phyloP scores from a whole-genome alignment of 2,888 invertebrate genomes.

The Melanargia galathea region DNA sequence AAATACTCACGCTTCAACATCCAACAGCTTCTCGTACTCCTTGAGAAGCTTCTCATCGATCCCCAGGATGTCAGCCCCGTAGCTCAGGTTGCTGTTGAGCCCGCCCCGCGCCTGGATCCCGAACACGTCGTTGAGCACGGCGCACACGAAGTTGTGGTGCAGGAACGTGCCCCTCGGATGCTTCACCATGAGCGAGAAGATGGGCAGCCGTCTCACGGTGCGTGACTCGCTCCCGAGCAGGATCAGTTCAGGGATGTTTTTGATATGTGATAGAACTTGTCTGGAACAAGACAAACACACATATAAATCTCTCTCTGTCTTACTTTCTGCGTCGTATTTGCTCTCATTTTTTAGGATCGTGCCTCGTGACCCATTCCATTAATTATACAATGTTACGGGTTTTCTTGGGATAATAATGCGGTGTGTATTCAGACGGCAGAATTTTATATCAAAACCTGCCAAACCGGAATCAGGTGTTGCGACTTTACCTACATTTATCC shows the following conservation, averaged over 20 bases:
- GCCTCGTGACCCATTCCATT: no score
- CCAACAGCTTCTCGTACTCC: constrained; percentile 86
- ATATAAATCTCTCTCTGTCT: not conserved
- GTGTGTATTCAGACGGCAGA: no score
- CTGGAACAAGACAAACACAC: constrained; percentile 63
- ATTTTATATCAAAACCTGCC: no score
- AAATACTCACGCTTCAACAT: constrained; percentile 71
- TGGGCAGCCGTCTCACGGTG: constrained; percentile 87
- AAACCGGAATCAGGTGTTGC: no score
- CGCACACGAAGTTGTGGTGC: constrained; percentile 94
- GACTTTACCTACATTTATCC: no score
- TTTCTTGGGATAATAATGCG: no score
- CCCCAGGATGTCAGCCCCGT: constrained; percentile 92
- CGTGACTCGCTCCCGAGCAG: constrained; percentile 88
- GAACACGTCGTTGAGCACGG: constrained; percentile 94
- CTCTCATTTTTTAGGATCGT: no score
- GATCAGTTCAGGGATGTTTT: constrained; percentile 90
- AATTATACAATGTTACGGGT: no score
- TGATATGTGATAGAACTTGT: constrained; percentile 89
- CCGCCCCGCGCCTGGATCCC: constrained; percentile 94
- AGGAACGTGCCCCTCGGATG: constrained; percentile 91
- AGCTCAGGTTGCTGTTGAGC: constrained; percentile 91
- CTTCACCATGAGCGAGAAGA: constrained; percentile 93
- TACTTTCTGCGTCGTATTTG: no score
- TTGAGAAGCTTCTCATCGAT: constrained; percentile 89